A percentile compares a stretch with the other conserved stretches of the same genome.
phyloP scores from a whole-genome alignment of 2,113 vertebrate genomes.

The Rhadina sibilatrix region DNA sequence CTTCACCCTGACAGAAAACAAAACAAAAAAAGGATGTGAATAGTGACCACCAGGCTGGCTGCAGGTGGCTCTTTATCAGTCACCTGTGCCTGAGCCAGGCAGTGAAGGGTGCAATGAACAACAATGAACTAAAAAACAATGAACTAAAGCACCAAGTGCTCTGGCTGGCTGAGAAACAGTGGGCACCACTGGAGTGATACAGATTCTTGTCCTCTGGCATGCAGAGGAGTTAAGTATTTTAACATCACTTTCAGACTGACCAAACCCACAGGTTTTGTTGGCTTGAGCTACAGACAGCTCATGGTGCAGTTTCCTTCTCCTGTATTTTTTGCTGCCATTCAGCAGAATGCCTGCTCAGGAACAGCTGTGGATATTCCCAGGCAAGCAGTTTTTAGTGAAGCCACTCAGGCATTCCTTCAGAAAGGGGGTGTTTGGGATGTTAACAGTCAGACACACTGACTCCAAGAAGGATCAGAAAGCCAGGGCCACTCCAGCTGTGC shows the following conservation, averaged over 20 bases:
- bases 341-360: not conserved
- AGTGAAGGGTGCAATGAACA: not conserved
- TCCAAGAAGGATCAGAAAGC: not conserved
- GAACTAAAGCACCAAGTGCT: not conserved
- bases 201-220: not conserved
- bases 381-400: not conserved
- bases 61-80: not conserved
- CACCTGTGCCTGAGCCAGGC: not conserved
- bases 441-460: not conserved
- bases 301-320: not conserved
- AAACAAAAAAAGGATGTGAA: not conserved
- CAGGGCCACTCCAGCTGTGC: not conserved
- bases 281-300: not conserved
- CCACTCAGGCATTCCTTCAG: not conserved
- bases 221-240: not conserved
- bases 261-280: not conserved
- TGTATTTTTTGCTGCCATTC: not conserved
- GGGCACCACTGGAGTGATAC: not conserved
- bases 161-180: not conserved
- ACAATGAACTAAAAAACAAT: not conserved
- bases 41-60: not conserved
- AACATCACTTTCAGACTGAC: not conserved
- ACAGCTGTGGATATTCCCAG: not conserved
- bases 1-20: not conserved
- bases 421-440: not conserved